Evolutionary conservation across 2,797 vertebrate species (phyloP).

Genomic region (Lepus townsendii): DNA sequence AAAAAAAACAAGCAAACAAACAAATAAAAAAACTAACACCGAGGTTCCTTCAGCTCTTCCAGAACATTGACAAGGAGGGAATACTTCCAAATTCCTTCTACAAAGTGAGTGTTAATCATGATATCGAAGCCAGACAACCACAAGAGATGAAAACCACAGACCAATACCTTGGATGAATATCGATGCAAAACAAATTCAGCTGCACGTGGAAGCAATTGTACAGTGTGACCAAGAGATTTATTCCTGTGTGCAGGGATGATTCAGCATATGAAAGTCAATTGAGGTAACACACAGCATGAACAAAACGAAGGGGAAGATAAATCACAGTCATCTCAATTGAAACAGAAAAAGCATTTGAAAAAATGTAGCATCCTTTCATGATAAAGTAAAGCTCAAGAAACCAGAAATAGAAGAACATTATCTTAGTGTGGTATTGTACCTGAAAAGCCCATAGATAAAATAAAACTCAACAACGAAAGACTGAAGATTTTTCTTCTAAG

Average conservation of each 20-base stretch:
- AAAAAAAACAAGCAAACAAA: too few relatives aligned
- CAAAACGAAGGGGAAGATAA: not conserved
- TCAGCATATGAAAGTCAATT: not conserved
- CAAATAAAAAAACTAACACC: too few relatives aligned
- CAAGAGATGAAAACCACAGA: not conserved
- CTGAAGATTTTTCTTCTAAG: not conserved
- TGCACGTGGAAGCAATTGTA: too few relatives aligned
- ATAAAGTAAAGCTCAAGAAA: not conserved
- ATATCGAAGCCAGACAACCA: not conserved
- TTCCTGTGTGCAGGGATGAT: not conserved
- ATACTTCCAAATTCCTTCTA: not conserved
- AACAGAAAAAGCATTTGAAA: not conserved
- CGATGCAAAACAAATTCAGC: not conserved
- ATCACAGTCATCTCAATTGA: not conserved
- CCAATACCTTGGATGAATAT: not conserved
- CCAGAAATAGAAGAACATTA: not conserved
- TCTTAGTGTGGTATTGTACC: not conserved
- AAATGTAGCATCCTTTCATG: not conserved
- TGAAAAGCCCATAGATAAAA: not conserved
- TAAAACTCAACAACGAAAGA: too few relatives aligned
- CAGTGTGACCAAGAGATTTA: not conserved
- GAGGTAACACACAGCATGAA: too few relatives aligned
- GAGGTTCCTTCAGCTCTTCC: not conserved
- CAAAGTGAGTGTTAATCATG: not conserved
- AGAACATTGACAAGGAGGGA: not conserved